Evolutionary conservation across 2,797 vertebrate genomes (phyloP), one percentile per base, ranked within the genome.

Genomic region (Oreochromis mossambicus): DNA sequence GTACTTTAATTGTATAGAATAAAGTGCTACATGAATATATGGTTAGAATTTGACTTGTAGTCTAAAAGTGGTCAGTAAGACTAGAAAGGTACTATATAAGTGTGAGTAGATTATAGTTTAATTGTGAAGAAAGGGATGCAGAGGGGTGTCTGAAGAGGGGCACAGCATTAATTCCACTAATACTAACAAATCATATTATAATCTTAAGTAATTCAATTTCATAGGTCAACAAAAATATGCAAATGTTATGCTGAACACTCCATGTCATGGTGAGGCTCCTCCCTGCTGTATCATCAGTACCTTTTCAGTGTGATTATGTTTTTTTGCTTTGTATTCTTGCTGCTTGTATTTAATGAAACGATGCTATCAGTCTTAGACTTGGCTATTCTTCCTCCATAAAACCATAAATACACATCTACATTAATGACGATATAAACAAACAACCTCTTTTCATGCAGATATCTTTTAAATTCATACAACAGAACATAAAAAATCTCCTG

Each of bases 351-450:
- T 21, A 2, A 63, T 63, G 19, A 13, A 63, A 38, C 38, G 13
- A 21, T 21, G 19, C 9, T 7, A 1, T 36, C 56, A 66, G 19
- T 0, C 11, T 66, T 66, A 66, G 0, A 11, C 61, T 21, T 0
- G 61, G 61, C 34, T 66, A 0, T 21, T 1, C 11, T 66, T 21
- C 61, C 63, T 4, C n/a, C 36, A 41, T 24, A 0, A 7, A 68
- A 0, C n/a, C 34, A 66, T 5, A 24, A 21, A 9, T 21, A 68
- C n/a, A 41, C 7, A 68, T 41, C 2, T 66, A 38, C 19, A 8
- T 13, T 66, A 21, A 66, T 38, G 34, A 38, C 21, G 61, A 38
- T 8, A 66, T 66, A 66, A 41, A 38, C 34, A 21, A 38, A 5
- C n/a, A 41, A 24, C 19, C 7, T 41, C 0, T 66, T 66, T 66